phyloP scores from a whole-genome alignment of 2,797 vertebrate genomes.

The Poliocrania exsul region DNA sequence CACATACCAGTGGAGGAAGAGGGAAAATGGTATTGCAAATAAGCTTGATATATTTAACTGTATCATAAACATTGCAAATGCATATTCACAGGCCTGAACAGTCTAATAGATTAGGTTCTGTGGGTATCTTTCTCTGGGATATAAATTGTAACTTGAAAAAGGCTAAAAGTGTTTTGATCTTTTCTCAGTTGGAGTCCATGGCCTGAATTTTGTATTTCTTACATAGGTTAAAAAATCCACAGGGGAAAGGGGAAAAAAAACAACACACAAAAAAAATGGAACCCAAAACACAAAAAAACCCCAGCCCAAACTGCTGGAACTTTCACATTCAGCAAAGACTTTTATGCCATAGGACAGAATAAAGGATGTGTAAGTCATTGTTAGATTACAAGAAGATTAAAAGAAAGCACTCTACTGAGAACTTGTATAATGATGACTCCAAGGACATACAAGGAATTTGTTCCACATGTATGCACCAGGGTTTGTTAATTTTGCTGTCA shows the following conservation, averaged over 20 bases:
- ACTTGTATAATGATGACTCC: constrained; percentile 34
- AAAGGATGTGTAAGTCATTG: not conserved
- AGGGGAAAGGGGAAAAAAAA: not conserved
- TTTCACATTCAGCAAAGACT: not conserved
- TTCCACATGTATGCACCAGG: constrained; percentile 7
- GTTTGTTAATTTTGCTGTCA: constrained; percentile 48
- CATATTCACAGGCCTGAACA: not conserved
- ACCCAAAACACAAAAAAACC: fast-evolving
- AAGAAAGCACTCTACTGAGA: not conserved
- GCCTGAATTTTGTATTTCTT: not conserved
- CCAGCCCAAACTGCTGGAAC: not conserved
- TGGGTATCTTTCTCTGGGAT: not conserved
- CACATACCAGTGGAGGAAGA: fast-evolving
- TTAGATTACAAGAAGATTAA: constrained; percentile 42
- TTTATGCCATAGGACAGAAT: not conserved
- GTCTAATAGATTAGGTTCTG: not conserved
- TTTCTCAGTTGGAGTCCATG: not conserved
- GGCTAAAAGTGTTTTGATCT: not conserved
- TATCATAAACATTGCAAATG: not conserved
- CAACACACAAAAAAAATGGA: not conserved
- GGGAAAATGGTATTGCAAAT: not conserved
- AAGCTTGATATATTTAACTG: not conserved
- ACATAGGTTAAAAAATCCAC: not conserved
- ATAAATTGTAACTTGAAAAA: not conserved
- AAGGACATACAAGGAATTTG: constrained; percentile 38